Evolutionary conservation across 2,113 vertebrate genomes (phyloP).

Genomic region (Ctenomys sociabilis): DNA sequence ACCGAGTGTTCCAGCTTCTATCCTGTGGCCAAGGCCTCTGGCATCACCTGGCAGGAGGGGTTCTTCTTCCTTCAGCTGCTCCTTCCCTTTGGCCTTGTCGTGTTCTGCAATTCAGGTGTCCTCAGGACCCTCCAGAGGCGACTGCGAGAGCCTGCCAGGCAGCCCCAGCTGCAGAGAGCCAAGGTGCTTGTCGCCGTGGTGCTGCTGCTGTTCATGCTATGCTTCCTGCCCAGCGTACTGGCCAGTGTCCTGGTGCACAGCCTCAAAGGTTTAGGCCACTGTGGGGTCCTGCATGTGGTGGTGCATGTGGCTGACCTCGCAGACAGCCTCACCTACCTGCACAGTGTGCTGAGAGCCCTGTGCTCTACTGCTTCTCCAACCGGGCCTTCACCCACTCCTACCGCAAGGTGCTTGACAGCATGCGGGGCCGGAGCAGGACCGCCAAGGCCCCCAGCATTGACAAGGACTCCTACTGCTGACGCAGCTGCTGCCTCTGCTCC

Average conservation of each 20-base stretch:
- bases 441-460: background rate
- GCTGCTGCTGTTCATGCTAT: slow-evolving; percentile 81
- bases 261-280: background rate
- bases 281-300: background rate
- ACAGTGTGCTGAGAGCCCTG: slow-evolving; percentile 82
- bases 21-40: slow-evolving; percentile 56
- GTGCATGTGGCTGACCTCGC: slow-evolving; percentile 68
- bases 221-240: slow-evolving; percentile 85
- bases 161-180: slow-evolving; percentile 57
- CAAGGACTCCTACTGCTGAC: background rate
- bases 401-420: background rate
- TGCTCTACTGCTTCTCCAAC: slow-evolving; percentile 85
- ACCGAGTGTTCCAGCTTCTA: slow-evolving; percentile 64
- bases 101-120: slow-evolving; percentile 39
- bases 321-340: slow-evolving; percentile 84
- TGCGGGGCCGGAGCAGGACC: background rate
- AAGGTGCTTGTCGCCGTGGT: background rate
- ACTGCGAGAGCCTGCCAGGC: background rate
- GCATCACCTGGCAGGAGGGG: background rate
- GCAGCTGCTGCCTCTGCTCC: accelerated
- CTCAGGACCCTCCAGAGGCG: background rate
- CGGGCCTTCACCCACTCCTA: background rate
- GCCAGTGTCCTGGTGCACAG: slow-evolving; percentile 57
- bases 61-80: slow-evolving; percentile 69
- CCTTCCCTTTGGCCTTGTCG: slow-evolving; percentile 54